Evolutionary conservation across 2,888 invertebrate species (phyloP), one percentile per base, ranked within the genome.

Genomic region (Sinopyrophorus schimmeli): DNA sequence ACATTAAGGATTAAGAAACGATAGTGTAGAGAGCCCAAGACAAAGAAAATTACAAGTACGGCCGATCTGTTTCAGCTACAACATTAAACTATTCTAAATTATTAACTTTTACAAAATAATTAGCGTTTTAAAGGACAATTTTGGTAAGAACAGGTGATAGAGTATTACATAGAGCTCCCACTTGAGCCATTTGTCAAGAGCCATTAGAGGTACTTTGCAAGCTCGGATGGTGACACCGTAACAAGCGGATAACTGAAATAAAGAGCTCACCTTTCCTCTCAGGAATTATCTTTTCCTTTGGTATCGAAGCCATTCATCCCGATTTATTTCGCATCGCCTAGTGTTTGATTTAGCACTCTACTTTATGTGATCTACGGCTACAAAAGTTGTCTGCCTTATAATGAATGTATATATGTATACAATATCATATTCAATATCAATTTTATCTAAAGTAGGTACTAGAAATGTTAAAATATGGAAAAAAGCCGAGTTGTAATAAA

Each of bases 231-330:
- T 64, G 66, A 66, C 68, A 66, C 64, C 59, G 66, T 68, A 66
- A 68, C 68, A 66, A 66, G 66, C 66, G 66, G 66, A 67, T 68
- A 68, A 68, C 68, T 68, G 67, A 68, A 67, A 68, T 67, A 67
- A 68, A 68, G 68, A 66, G 67, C 68, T 66, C 66, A 66, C 65
- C 66, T 66, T 63, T 64, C 64, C 67, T 65, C 66, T 52, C 52
- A 61, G 68, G 68, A 66, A 67, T 67, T 67, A 67, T 67, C 66
- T 62, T 56, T 54, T 48, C 61, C 52, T 42, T 55, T 57, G 56
- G 52, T 58, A 59, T 63, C 62, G 60, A 53, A 57, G 53, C 57
- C 55, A 59, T 59, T 59, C 59, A 57, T 59, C 55, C 55, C 55
- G 57, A 59, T 59, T 59, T 59, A 54, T 57, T 53, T 54, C 53